Evolutionary conservation across 2,113 vertebrate genomes (phyloP).

Genomic region (Trichomycterus rosablanca): DNA sequence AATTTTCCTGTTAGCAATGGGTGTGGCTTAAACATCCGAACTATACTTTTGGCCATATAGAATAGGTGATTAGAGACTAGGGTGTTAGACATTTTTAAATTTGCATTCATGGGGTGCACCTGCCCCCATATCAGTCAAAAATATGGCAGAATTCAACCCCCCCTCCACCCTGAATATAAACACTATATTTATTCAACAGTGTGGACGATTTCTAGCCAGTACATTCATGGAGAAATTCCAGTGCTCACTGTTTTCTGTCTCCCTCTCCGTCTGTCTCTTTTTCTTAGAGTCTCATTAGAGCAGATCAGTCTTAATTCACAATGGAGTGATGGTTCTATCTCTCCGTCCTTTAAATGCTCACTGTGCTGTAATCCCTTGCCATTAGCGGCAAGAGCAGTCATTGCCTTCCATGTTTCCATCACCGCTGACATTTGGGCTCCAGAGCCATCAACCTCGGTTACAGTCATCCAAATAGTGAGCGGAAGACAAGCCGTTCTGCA

Average conservation of each 20-base stretch:
- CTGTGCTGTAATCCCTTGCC: constrained; percentile 16
- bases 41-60: too few relatives aligned
- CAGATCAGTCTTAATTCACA: constrained; percentile 28
- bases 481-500: constrained; percentile 52
- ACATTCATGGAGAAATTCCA: not conserved
- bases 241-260: not conserved
- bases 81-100: too few relatives aligned
- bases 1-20: too few relatives aligned
- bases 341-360: constrained; percentile 33
- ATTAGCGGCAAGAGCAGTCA: constrained; percentile 55
- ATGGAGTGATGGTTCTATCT: constrained; percentile 36
- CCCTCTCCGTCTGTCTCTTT: not conserved
- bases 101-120: too few relatives aligned
- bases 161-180: too few relatives aligned
- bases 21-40: too few relatives aligned
- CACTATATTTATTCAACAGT: too few relatives aligned
- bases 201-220: not conserved
- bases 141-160: too few relatives aligned
- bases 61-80: too few relatives aligned
- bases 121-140: too few relatives aligned
- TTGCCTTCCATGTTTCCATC: constrained; percentile 58
- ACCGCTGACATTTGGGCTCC: constrained; percentile 63
- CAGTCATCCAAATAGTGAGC: constrained; percentile 58
- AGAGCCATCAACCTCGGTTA: constrained; percentile 62
- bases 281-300: constrained; percentile 10